phyloP scores from a whole-genome alignment of 2,113 vertebrate species.

The Hepsetus odoe region DNA sequence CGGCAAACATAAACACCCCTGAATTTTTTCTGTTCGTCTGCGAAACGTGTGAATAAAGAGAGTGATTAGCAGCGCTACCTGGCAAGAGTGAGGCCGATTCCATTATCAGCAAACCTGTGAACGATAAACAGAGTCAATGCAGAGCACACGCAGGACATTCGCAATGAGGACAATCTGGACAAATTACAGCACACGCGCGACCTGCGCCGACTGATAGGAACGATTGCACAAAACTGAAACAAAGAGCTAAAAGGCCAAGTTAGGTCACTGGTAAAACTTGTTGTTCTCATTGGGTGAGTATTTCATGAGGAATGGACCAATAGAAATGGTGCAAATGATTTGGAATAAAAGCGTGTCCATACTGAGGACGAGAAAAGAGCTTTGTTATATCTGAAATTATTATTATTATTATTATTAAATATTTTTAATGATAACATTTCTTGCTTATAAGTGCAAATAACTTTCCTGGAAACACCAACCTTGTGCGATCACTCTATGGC shows the following conservation, averaged over 20 bases:
- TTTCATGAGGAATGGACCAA: too few species aligned
- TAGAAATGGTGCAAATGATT: too few species aligned
- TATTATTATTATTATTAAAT: too few species aligned
- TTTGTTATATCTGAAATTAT: too few species aligned
- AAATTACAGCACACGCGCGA: conserved; percentile 3
- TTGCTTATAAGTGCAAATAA: too few species aligned
- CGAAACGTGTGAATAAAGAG: conserved; percentile 39
- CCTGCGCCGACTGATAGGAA: not conserved
- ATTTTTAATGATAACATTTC: too few species aligned
- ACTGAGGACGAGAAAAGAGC: too few species aligned
- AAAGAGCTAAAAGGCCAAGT: not conserved
- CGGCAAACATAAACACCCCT: conserved; percentile 47
- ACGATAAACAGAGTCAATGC: conserved; percentile 47
- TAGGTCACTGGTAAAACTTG: not conserved
- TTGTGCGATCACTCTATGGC: too few species aligned
- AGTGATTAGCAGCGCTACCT: conserved; percentile 77
- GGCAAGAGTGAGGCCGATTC: conserved; percentile 92
- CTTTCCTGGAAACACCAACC: too few species aligned
- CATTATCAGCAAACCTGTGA: conserved; percentile 94
- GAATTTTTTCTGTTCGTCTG: conserved; percentile 31
- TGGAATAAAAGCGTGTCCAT: too few species aligned
- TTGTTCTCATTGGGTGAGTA: too few species aligned
- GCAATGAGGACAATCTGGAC: not conserved
- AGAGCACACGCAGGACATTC: not conserved
- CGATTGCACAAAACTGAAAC: not conserved